A percentile compares a stretch with the other conserved stretches of the same genome.
phyloP scores from a whole-genome alignment of 2,113 vertebrate species.

The Acinonyx jubatus region DNA sequence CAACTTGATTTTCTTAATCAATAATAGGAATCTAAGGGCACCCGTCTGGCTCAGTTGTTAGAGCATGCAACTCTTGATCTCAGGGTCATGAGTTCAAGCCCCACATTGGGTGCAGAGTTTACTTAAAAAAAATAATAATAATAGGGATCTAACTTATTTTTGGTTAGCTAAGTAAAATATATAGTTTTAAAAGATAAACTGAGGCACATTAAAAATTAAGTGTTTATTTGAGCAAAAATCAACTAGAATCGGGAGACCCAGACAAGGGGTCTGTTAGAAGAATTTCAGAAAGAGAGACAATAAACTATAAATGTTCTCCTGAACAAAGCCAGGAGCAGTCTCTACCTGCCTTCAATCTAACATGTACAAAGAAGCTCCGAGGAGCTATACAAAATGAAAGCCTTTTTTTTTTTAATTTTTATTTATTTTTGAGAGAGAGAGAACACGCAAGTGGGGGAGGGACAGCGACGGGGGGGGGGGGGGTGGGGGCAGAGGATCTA shows the following conservation, averaged over 20 bases:
- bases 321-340: too few relatives aligned
- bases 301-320: too few relatives aligned
- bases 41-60: background rate
- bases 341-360: background rate
- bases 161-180: background rate
- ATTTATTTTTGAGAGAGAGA: too few relatives aligned
- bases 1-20: background rate
- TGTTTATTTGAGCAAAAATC: background rate
- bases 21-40: background rate
- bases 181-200: background rate
- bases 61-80: background rate
- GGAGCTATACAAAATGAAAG: background rate
- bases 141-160: background rate
- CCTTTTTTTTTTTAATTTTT: too few relatives aligned
- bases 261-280: too few relatives aligned
- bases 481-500: too few relatives aligned
- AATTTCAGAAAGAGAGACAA: too few relatives aligned
- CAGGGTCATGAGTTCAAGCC: background rate
- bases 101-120: background rate
- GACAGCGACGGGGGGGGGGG: too few relatives aligned
- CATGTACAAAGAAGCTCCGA: background rate
- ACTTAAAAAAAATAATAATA: background rate
- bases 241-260: background rate
- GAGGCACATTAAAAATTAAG: background rate
- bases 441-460: too few relatives aligned